Percentiles rank a stretch among this genome's conserved stretches.
phyloP scores from a whole-genome alignment of 2,888 invertebrate genomes.

The Tenthredo mesomela region DNA sequence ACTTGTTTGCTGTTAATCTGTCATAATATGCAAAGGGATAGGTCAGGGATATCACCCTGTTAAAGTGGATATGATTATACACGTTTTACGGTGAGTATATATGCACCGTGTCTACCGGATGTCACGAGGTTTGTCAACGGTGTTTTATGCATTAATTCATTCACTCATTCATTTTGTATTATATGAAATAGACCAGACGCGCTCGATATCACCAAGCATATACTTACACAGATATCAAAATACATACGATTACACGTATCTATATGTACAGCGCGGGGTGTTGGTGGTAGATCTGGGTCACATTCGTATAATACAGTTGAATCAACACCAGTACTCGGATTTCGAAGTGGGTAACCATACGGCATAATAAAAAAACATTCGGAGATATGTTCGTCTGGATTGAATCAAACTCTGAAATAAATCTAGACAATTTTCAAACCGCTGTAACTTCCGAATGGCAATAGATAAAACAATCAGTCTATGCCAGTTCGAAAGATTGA shows the following conservation, averaged over 20 bases:
- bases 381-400: not conserved
- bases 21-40: slow-evolving; percentile 3
- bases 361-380: not conserved
- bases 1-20: not conserved
- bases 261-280: not conserved
- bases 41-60: slow-evolving; percentile 18
- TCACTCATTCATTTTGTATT: not conserved
- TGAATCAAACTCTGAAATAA: not conserved
- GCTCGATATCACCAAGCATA: not conserved
- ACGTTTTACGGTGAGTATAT: not conserved
- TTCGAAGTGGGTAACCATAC: not conserved
- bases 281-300: slow-evolving; percentile 9
- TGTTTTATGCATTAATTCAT: slow-evolving; percentile 2
- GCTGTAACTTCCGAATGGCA: not conserved
- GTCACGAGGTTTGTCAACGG: not conserved
- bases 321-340: slow-evolving; percentile 11
- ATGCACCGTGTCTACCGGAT: not conserved
- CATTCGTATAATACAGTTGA: slow-evolving; percentile 31
- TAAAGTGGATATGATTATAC: slow-evolving; percentile 36
- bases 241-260: not conserved
- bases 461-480: not conserved
- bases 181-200: slow-evolving; percentile 13
- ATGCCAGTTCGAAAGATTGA: not conserved
- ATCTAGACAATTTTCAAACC: not conserved
- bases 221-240: not conserved